Conservation (phyloP, 1,140 invertebrate genomes). For the Cherax quadricarinatus region DNA sequence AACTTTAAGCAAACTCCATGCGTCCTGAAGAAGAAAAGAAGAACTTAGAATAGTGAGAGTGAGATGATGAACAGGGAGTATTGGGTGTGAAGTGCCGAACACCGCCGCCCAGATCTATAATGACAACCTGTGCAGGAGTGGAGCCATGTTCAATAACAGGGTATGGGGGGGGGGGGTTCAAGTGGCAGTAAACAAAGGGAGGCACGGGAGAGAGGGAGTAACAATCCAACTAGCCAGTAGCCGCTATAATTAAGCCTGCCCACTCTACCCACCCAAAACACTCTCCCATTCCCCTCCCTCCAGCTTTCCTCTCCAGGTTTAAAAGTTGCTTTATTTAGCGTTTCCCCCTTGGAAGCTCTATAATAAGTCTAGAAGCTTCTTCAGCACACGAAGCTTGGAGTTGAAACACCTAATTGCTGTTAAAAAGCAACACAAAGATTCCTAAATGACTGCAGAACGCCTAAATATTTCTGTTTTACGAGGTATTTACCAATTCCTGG, state of each 20-base stretch:
- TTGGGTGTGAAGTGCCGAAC: slow-evolving; percentile 40
- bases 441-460: no score
- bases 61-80: not conserved
- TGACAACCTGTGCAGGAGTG: slow-evolving; percentile 13
- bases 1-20: no score
- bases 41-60: no score
- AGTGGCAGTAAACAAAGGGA: slow-evolving; percentile 30
- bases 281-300: not conserved
- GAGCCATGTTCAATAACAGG: slow-evolving; percentile 36
- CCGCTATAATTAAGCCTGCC: slow-evolving; percentile 44
- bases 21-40: no score
- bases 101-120: slow-evolving; percentile 13
- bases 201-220: slow-evolving; percentile 51
- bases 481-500: slow-evolving; percentile 40
- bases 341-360: not conserved
- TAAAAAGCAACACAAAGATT: no score
- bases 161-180: not conserved
- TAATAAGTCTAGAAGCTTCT: not conserved
- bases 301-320: not conserved
- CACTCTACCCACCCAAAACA: not conserved
- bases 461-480: slow-evolving; percentile 31
- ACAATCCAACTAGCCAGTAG: slow-evolving; percentile 42
- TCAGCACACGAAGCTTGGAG: not conserved
- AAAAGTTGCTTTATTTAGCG: slow-evolving; percentile 49
- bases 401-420: no score